phyloP scores from a whole-genome alignment of 2,888 invertebrate species.

The Strigamia transsilvanica region DNA sequence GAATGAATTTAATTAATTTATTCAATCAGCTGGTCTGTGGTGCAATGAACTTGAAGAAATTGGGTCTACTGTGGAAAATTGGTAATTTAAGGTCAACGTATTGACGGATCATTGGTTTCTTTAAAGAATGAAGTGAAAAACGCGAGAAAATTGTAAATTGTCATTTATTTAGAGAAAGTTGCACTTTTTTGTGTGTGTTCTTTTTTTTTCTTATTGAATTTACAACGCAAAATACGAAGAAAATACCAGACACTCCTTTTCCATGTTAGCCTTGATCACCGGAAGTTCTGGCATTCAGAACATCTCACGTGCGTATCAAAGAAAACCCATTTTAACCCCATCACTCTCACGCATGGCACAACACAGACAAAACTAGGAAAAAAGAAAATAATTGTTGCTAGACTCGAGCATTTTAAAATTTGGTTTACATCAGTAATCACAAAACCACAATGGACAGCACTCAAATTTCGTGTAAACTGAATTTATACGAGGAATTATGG shows the following conservation, averaged over 20 bases:
- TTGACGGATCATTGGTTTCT: not conserved
- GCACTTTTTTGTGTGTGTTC: too few species aligned
- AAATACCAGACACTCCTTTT: not conserved
- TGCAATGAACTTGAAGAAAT: slow-evolving; percentile 2
- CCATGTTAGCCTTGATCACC: not conserved
- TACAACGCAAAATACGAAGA: not conserved
- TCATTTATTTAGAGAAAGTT: not conserved
- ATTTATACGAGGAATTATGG: too few species aligned
- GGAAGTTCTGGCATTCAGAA: slow-evolving; percentile 8
- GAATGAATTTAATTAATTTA: not conserved
- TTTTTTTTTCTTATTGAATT: too few species aligned
- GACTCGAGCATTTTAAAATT: too few species aligned
- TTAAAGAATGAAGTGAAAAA: not conserved
- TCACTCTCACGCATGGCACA: slow-evolving; percentile 1
- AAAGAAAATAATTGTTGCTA: not conserved
- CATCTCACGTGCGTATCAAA: not conserved
- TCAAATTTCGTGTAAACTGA: too few species aligned
- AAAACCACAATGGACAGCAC: too few species aligned
- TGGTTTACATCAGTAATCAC: too few species aligned
- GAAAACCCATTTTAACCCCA: slow-evolving; percentile 1
- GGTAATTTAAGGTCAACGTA: not conserved
- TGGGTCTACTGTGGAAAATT: not conserved
- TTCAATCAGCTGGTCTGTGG: not conserved
- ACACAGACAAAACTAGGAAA: not conserved
- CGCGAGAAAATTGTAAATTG: not conserved